Percentiles rank a stretch among this genome's conserved stretches.
Evolutionary conservation across 2,113 vertebrate species (phyloP).

Genomic region (Seriola quinqueradiata): DNA sequence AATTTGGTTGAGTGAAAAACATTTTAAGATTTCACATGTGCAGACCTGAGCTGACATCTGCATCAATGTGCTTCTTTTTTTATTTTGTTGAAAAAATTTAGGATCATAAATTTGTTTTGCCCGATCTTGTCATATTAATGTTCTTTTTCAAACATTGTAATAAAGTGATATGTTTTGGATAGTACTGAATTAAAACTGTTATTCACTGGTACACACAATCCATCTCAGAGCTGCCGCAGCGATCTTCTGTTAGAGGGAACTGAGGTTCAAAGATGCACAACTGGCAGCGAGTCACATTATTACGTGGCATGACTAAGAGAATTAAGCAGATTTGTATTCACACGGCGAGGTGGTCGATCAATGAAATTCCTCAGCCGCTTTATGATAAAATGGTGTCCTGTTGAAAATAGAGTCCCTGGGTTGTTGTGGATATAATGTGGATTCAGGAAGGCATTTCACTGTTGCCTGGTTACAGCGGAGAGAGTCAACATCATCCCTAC

Average conservation of each 20-base stretch:
- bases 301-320: background rate
- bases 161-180: slow-evolving; percentile 69
- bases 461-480: slow-evolving; percentile 69
- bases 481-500: slow-evolving; percentile 57
- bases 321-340: background rate
- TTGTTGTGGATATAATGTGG: slow-evolving; percentile 50
- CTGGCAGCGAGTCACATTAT: slow-evolving; percentile 12
- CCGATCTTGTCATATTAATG: slow-evolving; percentile 32
- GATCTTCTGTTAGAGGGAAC: background rate
- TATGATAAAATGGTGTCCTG: slow-evolving; percentile 11
- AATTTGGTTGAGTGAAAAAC: slow-evolving; percentile 18
- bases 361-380: slow-evolving; percentile 6
- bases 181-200: background rate
- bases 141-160: slow-evolving; percentile 56
- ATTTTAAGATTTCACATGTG: background rate
- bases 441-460: slow-evolving; percentile 31
- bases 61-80: slow-evolving; percentile 16
- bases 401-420: background rate
- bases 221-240: background rate
- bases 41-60: slow-evolving; percentile 19
- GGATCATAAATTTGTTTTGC: slow-evolving; percentile 26
- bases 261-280: background rate
- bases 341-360: background rate
- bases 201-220: background rate
- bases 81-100: background rate